Percentiles rank a stretch among this genome's conserved stretches.
These are phyloP conservation scores for Macrotis lagotis DNA, from an alignment of 2,113 vertebrate species.

Conservation along the genomic window DNA sequence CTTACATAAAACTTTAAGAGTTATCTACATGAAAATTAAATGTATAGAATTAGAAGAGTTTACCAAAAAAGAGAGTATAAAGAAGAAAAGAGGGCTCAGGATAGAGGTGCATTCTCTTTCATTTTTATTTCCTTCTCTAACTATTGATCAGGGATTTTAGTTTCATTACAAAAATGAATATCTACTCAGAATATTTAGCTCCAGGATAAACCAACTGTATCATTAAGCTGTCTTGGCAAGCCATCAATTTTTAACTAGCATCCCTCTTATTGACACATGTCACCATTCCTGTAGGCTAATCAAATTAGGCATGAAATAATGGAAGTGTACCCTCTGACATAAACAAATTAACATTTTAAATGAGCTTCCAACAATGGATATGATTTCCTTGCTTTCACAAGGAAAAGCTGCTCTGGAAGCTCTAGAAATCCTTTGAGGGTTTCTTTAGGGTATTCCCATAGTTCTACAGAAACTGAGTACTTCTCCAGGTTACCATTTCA, in stretches of 20 bases:
- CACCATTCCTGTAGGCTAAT: conserved; percentile 42
- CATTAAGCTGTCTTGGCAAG: conserved; percentile 38
- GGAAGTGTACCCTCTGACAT: conserved; percentile 23
- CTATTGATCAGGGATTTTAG: not conserved
- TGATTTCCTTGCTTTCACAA: not conserved
- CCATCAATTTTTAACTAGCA: conserved; percentile 44
- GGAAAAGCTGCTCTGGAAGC: conserved; percentile 21
- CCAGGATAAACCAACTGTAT: conserved; percentile 32
- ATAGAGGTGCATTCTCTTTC: not conserved
- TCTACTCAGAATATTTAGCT: not conserved
- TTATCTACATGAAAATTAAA: not conserved
- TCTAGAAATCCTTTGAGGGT: not conserved
- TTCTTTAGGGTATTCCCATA: not conserved
- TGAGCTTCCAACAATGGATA: conserved; percentile 22
- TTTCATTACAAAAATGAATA: conserved; percentile 26
- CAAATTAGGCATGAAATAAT: conserved; percentile 64
- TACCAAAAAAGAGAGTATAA: not conserved
- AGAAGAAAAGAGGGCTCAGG: not conserved
- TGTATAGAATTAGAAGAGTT: not conserved
- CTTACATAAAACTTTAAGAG: not conserved
- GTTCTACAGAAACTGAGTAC: not conserved
- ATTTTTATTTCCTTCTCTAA: not conserved
- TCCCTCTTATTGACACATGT: conserved; percentile 36
- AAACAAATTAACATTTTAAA: conserved; percentile 59
- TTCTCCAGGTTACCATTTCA: not conserved